These are phyloP conservation scores for Papilio machaon DNA, from an alignment of 1,140 invertebrate genomes.

Conservation along the genomic window DNA sequence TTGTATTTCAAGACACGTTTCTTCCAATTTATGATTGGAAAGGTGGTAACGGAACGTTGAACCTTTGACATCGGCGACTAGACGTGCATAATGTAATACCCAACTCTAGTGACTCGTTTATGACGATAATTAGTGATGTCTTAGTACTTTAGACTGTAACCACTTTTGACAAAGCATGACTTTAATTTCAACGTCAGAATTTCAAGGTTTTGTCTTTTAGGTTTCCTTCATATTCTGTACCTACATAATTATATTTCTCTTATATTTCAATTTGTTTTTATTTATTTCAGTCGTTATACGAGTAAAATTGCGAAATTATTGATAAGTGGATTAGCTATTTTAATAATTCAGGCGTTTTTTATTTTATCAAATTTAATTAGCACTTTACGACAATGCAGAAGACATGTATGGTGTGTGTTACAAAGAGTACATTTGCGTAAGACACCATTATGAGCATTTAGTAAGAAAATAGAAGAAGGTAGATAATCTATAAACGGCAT, in stretches of 20 bases:
- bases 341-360: background rate
- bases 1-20: slow-evolving; percentile 31
- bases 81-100: slow-evolving; percentile 18
- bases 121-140: background rate
- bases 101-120: background rate
- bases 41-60: slow-evolving; percentile 33
- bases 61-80: slow-evolving; percentile 35
- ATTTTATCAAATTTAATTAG: background rate
- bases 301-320: background rate
- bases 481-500: too few relatives aligned
- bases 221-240: too few relatives aligned
- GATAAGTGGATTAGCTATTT: background rate
- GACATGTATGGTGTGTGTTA: too few relatives aligned
- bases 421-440: background rate
- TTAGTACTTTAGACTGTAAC: background rate
- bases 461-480: too few relatives aligned
- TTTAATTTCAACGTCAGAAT: too few relatives aligned
- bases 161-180: background rate
- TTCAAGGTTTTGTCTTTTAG: background rate
- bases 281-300: background rate
- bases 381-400: too few relatives aligned
- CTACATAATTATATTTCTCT: too few relatives aligned
- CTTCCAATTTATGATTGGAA: slow-evolving; percentile 31
- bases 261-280: background rate
- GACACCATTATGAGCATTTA: too few relatives aligned